Evolutionary conservation across 2,113 vertebrate species (phyloP), one percentile per base, ranked within the genome.

Genomic region (Odocoileus virginianus): DNA sequence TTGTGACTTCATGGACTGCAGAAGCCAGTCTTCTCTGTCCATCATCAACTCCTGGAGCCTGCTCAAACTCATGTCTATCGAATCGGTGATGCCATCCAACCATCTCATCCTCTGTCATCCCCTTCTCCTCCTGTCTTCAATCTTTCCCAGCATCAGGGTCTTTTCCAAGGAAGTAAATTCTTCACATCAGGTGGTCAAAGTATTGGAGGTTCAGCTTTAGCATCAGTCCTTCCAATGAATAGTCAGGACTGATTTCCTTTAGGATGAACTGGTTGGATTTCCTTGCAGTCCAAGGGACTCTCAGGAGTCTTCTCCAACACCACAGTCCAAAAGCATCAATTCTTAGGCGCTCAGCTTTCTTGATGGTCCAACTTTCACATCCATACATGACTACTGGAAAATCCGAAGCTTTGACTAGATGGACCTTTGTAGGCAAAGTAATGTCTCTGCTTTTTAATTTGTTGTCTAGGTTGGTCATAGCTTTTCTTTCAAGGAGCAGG

Each of bases 301-400:
- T 71, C 19, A 71, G 36, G 64, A 36, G 64, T 71, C 64, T 71
- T 71, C n/a, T 71, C n/a, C 64, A 71, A 21, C 19, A 36, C 19
- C n/a, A 23, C 64, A 71, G 64, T 36, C 1, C 64, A 36, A 71
- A 71, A 71, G 5, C 64, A 71, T 71, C 64, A 71, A 12, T 71
- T 71, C 19, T 71, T 71, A 1, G 5, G n/a, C 0, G 0, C 9
- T 36, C 67, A 71, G 67, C 19, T 71, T 71, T 71, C 19, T 36
- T 36, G 36, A 36, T 12, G 10, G 4, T 71, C 64, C 64, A 23
- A 36, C n/a, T 71, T 17, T 71, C n/a, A 23, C n/a, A 36, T 71
- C 9, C n/a, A 36, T 12, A 36, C 17, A 71, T 36, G 64, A 71
- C 11, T 12, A 71, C 19, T 36, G 5, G n/a, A 36, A 71, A 71